Conservation (phyloP, 2,797 vertebrate species). For the Molossus alvarezi region DNA sequence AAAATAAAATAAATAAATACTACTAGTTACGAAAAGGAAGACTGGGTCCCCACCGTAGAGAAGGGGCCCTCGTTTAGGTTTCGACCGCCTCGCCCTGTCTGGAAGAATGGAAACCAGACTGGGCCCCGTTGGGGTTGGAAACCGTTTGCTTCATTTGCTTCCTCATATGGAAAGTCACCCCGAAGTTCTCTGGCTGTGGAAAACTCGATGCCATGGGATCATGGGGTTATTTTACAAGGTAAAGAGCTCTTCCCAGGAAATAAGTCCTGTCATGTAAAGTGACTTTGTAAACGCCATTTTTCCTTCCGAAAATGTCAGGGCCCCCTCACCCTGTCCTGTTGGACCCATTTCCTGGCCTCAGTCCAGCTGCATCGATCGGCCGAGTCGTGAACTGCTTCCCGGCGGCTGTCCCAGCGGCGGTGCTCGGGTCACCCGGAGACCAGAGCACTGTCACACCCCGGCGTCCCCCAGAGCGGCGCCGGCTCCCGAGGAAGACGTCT, state of each 20-base stretch:
- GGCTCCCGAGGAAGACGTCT: neutral
- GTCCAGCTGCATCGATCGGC: neutral
- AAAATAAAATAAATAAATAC: neutral
- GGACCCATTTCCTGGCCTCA: neutral
- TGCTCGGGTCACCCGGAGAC: too few relatives aligned
- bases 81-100: neutral
- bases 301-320: neutral
- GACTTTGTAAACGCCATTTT: neutral
- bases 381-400: too few relatives aligned
- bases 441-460: neutral
- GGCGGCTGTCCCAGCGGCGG: too few relatives aligned
- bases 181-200: neutral
- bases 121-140: neutral
- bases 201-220: neutral
- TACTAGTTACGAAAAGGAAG: neutral
- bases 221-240: neutral
- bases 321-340: neutral
- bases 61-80: neutral
- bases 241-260: neutral
- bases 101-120: neutral
- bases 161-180: neutral
- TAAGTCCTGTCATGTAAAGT: neutral
- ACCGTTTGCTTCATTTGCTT: neutral
- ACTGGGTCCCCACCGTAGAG: neutral
- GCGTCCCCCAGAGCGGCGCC: neutral